Evolutionary conservation across 2,113 vertebrate species (phyloP).

Genomic region (Colius striatus): DNA sequence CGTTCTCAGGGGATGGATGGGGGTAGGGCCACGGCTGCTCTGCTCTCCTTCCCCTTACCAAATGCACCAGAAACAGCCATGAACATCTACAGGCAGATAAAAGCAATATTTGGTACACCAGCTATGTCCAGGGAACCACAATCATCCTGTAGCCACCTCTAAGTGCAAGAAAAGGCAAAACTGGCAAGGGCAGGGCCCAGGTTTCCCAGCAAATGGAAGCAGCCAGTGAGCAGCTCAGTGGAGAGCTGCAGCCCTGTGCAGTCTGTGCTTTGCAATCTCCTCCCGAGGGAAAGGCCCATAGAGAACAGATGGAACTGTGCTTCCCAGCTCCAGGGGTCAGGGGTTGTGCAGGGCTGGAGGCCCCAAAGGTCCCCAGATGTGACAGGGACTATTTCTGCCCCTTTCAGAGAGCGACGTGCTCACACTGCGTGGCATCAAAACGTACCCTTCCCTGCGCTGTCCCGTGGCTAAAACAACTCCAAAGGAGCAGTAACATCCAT

Average conservation of each 20-base stretch:
- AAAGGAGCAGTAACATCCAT: background rate
- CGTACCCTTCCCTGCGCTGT: background rate
- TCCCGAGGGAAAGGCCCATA: background rate
- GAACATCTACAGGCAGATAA: fast-evolving
- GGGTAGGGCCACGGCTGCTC: background rate
- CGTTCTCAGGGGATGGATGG: background rate
- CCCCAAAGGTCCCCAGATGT: background rate
- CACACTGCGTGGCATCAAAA: background rate
- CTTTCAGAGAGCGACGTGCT: background rate
- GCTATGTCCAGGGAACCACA: background rate
- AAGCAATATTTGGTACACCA: background rate
- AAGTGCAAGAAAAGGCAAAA: background rate
- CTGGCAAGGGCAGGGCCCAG: background rate
- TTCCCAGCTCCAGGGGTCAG: background rate
- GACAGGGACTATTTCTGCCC: background rate
- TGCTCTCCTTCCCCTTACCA: background rate
- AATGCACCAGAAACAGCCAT: background rate
- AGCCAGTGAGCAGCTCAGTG: background rate
- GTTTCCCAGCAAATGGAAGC: background rate
- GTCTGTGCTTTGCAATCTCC: background rate
- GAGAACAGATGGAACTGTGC: background rate
- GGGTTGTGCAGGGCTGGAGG: background rate
- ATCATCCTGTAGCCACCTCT: background rate
- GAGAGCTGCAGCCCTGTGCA: background rate
- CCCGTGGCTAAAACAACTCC: background rate